Conservation (phyloP, 2,888 invertebrate genomes). For the Stenotaenia linearis region DNA sequence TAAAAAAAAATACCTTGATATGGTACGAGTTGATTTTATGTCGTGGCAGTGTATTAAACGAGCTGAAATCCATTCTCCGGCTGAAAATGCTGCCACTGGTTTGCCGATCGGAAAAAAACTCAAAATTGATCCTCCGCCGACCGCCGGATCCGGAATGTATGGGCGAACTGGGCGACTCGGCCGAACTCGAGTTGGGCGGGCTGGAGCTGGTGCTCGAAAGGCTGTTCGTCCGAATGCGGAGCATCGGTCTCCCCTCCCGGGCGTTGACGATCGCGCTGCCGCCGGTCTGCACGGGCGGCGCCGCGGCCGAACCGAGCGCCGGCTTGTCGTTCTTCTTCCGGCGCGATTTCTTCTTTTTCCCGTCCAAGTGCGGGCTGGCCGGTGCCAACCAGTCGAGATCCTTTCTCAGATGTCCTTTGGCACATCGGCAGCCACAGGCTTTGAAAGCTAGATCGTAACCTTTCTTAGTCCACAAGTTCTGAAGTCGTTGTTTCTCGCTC, state of each 20-base stretch:
- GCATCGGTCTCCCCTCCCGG: constrained; percentile 32
- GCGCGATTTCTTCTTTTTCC: constrained; percentile 62
- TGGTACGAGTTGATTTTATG: constrained; percentile 98
- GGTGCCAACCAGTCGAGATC: constrained; percentile 79
- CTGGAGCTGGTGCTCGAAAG: constrained; percentile 48
- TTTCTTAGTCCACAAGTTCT: constrained; percentile 96
- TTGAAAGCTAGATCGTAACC: constrained; percentile 94
- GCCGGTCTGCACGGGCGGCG: constrained; percentile 1
- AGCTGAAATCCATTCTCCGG: constrained; percentile 86
- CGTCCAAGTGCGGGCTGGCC: constrained; percentile 46
- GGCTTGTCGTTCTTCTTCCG: constrained; percentile 62
- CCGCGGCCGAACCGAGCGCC: constrained; percentile 45
- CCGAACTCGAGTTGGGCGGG: constrained; percentile 43
- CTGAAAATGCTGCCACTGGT: constrained; percentile 84
- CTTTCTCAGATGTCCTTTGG: constrained; percentile 85
- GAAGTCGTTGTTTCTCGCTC: constrained; percentile 89
- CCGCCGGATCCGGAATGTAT: constrained; percentile 27
- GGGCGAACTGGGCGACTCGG: constrained; percentile 35
- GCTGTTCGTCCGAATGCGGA: constrained; percentile 45
- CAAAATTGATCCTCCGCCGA: constrained; percentile 29
- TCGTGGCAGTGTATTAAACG: constrained; percentile 86
- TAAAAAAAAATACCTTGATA: constrained; percentile 94
- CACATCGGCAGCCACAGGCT: constrained; percentile 89
- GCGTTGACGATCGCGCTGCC: constrained; percentile 44
- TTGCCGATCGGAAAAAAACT: constrained; percentile 57